Base-by-base conservation (phyloP, 2,113 vertebrate genomes). In the Lepus europaeus region DNA sequence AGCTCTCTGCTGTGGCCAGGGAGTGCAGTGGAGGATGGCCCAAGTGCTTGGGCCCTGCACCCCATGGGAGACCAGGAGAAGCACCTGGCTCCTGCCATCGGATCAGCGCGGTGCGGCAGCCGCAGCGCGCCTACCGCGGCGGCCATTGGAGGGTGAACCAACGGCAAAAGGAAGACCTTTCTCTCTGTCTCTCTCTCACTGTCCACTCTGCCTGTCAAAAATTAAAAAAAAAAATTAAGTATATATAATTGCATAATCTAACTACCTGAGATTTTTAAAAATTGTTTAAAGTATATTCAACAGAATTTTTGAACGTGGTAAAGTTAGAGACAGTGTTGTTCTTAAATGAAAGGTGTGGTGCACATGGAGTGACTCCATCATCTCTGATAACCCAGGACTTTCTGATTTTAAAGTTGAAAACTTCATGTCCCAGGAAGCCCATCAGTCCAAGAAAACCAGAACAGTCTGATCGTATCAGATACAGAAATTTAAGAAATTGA, bases 321-420 rank as follows among this genome's bases (percentile, higher is more conserved):
- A 33, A 25, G 2, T 77, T 80, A 69, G 25, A 87, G 19, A 8
- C 49, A 79, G 53, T 27, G 7, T 56, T 53, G 63, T 51, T 33
- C 84, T 82, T 72, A 90, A 93, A 63, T 64, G 23, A 80, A 95
- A 66, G 7, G 6, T 93, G 27, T 86, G 36, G 61, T 61, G 3
- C 23, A 56, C 14, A 3, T 64, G 7, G 5, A 6, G 2, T 68
- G 31, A 82, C 8, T 61, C 39, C 66, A 17, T 86, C 13, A 84
- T 49, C 33, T 39, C 11, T 51, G 70, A 31, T 84, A 69, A 9
- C 19, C 53, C 4, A 17, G 23, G 51, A 69, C 51, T 89, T 80
- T 53, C 56, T 20, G 4, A n/a, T 77, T 64, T 85, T 91, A 70
- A 64, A 49, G 27, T n/a, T 82, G 36, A 56, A 93, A 51, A n/a